Evolutionary conservation across 2,888 invertebrate genomes (phyloP).

Genomic region (Epirrhoe alternata): DNA sequence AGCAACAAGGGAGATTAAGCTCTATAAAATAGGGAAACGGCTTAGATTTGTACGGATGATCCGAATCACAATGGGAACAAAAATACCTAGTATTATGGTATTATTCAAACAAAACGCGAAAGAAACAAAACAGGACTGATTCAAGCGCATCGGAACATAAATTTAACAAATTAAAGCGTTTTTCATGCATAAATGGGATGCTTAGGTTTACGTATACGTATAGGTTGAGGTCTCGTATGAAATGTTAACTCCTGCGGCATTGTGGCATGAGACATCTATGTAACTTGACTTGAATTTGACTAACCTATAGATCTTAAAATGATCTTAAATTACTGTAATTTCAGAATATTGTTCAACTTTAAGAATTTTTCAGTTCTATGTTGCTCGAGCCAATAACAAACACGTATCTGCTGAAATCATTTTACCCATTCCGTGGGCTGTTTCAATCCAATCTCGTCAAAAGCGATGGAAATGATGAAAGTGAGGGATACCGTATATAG

Average conservation of each 20-base stretch:
- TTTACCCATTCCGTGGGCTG: background rate
- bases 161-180: constrained; percentile 64
- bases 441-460: constrained; percentile 26
- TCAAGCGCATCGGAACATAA: constrained; percentile 70
- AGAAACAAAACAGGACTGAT: constrained; percentile 70
- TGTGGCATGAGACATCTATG: too few species aligned
- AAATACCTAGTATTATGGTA: constrained; percentile 66
- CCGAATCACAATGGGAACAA: constrained; percentile 50
- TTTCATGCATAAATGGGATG: constrained; percentile 55
- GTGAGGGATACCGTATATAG: constrained; percentile 22
- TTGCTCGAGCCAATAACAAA: background rate
- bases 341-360: background rate
- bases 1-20: constrained; percentile 52
- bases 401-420: constrained; percentile 2
- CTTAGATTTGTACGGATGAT: constrained; percentile 47
- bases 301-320: too few species aligned
- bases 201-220: constrained; percentile 6
- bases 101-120: constrained; percentile 70
- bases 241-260: background rate
- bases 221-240: constrained; percentile 1
- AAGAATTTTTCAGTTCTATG: background rate
- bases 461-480: constrained; percentile 17
- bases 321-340: too few species aligned
- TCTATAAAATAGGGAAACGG: constrained; percentile 52
- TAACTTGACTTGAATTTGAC: too few species aligned